A percentile compares a stretch with the other conserved stretches of the same genome.
Evolutionary conservation across 1,140 invertebrate genomes (phyloP).

Genomic region (Drosophila repleta): DNA sequence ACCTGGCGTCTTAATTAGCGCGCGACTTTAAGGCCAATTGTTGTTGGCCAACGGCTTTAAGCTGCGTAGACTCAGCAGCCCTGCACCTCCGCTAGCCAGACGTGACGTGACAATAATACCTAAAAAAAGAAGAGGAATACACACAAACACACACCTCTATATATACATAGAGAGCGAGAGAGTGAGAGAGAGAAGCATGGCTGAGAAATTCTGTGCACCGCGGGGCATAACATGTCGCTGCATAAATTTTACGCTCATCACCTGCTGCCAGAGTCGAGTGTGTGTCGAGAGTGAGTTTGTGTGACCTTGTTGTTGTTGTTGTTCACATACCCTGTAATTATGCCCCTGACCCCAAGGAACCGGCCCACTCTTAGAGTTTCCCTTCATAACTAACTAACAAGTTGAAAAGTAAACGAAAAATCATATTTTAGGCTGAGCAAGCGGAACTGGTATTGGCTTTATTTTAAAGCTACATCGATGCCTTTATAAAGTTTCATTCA

Average conservation of each 20-base stretch:
- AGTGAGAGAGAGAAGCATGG: conserved; percentile 46
- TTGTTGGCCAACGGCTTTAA: conserved; percentile 42
- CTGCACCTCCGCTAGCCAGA: conserved; percentile 55
- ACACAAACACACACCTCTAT: neutral
- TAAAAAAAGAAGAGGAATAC: conserved; percentile 10
- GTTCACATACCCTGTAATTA: conserved; percentile 21
- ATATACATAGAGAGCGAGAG: neutral
- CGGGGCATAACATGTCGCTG: conserved; percentile 75
- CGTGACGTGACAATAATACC: conserved; percentile 80
- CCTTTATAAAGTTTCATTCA: too few species aligned
- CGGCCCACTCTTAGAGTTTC: too few species aligned
- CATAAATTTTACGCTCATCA: conserved; percentile 82
- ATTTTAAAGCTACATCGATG: too few species aligned
- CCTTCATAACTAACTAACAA: too few species aligned
- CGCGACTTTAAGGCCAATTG: conserved; percentile 34
- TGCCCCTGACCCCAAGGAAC: too few species aligned
- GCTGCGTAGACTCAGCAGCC: conserved; percentile 11
- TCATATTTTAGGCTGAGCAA: too few species aligned
- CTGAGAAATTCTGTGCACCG: conserved; percentile 32
- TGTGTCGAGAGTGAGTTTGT: conserved; percentile 13
- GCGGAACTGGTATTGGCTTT: too few species aligned
- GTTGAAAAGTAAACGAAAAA: too few species aligned
- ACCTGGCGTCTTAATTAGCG: conserved; percentile 53
- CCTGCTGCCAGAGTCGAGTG: conserved; percentile 40
- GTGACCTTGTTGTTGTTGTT: conserved; percentile 72